Conservation (phyloP, 2,113 vertebrate genomes). For the Echinops telfairi region DNA sequence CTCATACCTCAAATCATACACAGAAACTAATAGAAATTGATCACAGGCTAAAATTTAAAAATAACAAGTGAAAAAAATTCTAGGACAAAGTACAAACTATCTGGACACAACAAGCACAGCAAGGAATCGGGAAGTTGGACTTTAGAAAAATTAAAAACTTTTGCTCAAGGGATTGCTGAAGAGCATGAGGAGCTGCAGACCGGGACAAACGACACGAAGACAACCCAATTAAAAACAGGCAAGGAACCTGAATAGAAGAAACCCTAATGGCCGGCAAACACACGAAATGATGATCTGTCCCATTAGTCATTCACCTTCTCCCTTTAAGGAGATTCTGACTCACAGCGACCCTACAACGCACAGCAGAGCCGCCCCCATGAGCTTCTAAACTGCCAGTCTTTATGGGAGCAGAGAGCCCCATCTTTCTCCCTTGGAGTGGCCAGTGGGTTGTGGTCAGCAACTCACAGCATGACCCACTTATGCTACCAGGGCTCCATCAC, state of each 20-base stretch:
- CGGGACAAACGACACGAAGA: background rate
- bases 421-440: no score
- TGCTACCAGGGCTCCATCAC: no score
- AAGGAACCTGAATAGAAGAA: background rate
- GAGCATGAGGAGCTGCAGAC: background rate
- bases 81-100: background rate
- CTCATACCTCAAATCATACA: background rate
- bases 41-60: background rate
- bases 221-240: background rate
- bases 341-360: no score
- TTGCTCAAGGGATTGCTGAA: background rate
- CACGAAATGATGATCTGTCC: background rate
- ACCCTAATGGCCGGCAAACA: background rate
- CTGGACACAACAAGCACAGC: background rate
- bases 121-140: background rate
- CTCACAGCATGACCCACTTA: no score
- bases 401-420: no score
- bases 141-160: background rate
- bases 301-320: background rate
- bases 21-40: background rate
- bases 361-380: no score
- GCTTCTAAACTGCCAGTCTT: no score
- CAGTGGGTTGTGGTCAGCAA: no score
- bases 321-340: no score
- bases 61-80: background rate